These are phyloP conservation scores for Chydorus sphaericus DNA, from an alignment of 2,888 invertebrate species.

Conservation along the genomic window DNA sequence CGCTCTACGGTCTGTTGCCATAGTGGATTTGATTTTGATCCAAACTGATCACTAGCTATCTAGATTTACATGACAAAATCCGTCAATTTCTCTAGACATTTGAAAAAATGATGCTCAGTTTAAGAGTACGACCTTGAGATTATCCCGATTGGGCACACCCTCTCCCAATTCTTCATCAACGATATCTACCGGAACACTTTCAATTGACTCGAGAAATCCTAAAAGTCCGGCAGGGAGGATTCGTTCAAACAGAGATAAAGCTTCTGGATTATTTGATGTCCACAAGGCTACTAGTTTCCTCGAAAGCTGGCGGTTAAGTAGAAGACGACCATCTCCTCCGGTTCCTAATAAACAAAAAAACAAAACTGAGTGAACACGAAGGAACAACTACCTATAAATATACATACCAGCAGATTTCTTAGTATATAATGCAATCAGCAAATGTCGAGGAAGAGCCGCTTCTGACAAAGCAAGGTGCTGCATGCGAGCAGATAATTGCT, in stretches of 20 bases:
- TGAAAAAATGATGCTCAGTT: not conserved
- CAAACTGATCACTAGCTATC: not conserved
- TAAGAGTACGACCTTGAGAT: slow-evolving; percentile 61
- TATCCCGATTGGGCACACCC: slow-evolving; percentile 67
- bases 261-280: slow-evolving; percentile 86
- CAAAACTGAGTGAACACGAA: not conserved
- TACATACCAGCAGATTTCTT: slow-evolving; percentile 32
- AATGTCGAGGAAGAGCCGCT: slow-evolving; percentile 85
- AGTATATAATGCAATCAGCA: slow-evolving; percentile 78
- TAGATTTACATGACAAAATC: not conserved
- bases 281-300: slow-evolving; percentile 88
- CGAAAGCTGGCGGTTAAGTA: slow-evolving; percentile 81
- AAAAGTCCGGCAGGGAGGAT: slow-evolving; percentile 87
- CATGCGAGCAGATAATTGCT: slow-evolving; percentile 83
- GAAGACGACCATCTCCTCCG: slow-evolving; percentile 19
- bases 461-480: slow-evolving; percentile 90
- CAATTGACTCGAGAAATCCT: slow-evolving; percentile 72
- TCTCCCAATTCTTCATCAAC: slow-evolving; percentile 40
- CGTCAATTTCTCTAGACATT: not conserved
- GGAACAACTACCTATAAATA: not conserved
- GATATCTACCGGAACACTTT: slow-evolving; percentile 54
- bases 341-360: not conserved
- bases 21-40: slow-evolving; percentile 40
- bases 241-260: slow-evolving; percentile 67
- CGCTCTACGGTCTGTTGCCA: slow-evolving; percentile 50